Evolutionary conservation across 2,888 invertebrate species (phyloP), one percentile per base, ranked within the genome.

Genomic region (Teinopalpus imperialis): DNA sequence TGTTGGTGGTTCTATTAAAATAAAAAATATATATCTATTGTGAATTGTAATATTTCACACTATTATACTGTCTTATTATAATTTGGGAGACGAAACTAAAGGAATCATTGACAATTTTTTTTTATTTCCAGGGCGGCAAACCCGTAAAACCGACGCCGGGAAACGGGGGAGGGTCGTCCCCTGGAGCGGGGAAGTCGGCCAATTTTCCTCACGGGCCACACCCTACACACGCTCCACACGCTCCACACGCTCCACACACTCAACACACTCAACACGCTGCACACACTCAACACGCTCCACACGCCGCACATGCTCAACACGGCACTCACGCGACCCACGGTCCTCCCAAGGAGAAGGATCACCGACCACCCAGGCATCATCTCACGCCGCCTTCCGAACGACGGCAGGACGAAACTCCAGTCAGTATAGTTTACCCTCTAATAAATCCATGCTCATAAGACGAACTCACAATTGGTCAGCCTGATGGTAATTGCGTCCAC

Each of bases 61-160:
- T n/a, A n/a, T n/a, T n/a, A n/a, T n/a, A n/a, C n/a, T n/a, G n/a
- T n/a, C n/a, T n/a, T n/a, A n/a, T n/a, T n/a, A n/a, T n/a, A n/a
- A n/a, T n/a, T n/a, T n/a, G n/a, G n/a, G n/a, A n/a, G n/a, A n/a
- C n/a, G n/a, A n/a, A n/a, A n/a, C n/a, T n/a, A n/a, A n/a, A n/a
- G n/a, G n/a, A n/a, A n/a, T n/a, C n/a, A n/a, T n/a, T n/a, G n/a
- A n/a, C n/a, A 16, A 16, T 2, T 10, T 35, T 10, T 32, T 37
- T 27, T 21, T 13, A n/a, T 18, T 44, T 47, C 0, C 69, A 91
- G 75, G 77, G 90, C 26, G 93, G 93, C 32, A 94, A 94, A 71
- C 66, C 94, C 44, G 91, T 93, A 59, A 91, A 94, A 10, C 45
- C 52, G 4, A 47, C 58, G 63, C 73, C 82, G 5, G 57, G 63